Evolutionary conservation across 2,797 vertebrate species (phyloP).

Genomic region (Chaunax sp.): DNA sequence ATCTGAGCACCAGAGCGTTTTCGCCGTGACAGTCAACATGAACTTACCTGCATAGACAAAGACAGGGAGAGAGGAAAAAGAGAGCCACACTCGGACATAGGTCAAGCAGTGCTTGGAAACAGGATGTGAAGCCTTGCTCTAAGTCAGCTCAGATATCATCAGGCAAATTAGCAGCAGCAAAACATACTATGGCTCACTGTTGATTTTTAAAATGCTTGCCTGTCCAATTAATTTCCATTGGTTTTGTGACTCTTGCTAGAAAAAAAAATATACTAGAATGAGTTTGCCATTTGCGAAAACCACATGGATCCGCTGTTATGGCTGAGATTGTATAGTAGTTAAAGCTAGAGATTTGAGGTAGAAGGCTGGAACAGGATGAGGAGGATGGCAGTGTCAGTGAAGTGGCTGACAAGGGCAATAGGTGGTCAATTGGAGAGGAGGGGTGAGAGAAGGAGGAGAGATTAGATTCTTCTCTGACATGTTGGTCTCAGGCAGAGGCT

Average conservation of each 20-base stretch:
- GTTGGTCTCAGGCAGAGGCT: slow-evolving; percentile 52
- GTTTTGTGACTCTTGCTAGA: slow-evolving; percentile 1
- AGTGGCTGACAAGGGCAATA: slow-evolving; percentile 53
- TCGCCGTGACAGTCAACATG: slow-evolving; percentile 50
- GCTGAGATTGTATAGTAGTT: not conserved
- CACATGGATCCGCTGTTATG: not conserved
- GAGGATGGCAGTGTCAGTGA: slow-evolving; percentile 21
- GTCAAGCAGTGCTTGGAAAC: slow-evolving; percentile 47
- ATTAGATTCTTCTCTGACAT: slow-evolving; percentile 60
- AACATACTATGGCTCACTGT: not conserved
- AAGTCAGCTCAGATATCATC: slow-evolving; percentile 48
- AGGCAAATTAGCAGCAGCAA: slow-evolving; percentile 15
- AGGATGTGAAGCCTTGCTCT: slow-evolving; percentile 46
- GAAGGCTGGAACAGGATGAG: slow-evolving; percentile 25
- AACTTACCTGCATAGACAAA: slow-evolving; percentile 62
- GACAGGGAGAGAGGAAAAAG: slow-evolving; percentile 24
- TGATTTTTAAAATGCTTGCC: slow-evolving; percentile 17
- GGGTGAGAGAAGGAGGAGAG: slow-evolving; percentile 41
- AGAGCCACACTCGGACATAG: slow-evolving; percentile 40
- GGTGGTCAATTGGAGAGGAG: slow-evolving; percentile 59
- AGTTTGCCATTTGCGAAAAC: not conserved
- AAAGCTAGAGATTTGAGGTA: not conserved
- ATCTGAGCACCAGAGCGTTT: slow-evolving; percentile 56
- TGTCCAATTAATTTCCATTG: not conserved
- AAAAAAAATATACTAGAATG: not conserved